Evolutionary conservation across 1,140 invertebrate genomes (phyloP), one percentile per base, ranked within the genome.

Genomic region (Ceratosolen solmsi): DNA sequence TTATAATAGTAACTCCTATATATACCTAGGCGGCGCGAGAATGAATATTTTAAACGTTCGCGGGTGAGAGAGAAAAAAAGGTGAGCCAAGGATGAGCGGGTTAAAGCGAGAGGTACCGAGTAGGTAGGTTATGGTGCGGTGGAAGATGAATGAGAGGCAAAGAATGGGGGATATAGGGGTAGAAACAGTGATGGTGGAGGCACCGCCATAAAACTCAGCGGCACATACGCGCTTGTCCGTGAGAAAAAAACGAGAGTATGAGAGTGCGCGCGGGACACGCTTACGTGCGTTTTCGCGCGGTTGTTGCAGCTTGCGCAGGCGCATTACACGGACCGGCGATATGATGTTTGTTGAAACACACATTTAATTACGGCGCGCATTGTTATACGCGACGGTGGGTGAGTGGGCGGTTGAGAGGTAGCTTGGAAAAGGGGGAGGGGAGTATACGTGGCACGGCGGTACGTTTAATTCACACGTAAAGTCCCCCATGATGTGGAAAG

Each of bases 381-480:
- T 86, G 86, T 84, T 84, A 83, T 82, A 84, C 84, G 68, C 79
- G 73, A 46, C 58, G 74, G 78, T 73, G 22, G 20, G 9, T 11
- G 27, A 11, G 54, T 3, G 7, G 56, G 72, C 54, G 54, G 58
- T 5, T 5, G 58, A n/a, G 58, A 9, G 58, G 58, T 15, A 1
- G 58, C 3, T 4, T 3, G n/a, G n/a, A 9, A 20, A 15, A 30
- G 58, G 58, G 25, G 3, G 58, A 63, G 20, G 25, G 84, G 84
- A 86, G 79, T 78, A 85, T 85, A 84, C 72, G 80, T 70, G 84
- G 27, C 41, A 79, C 49, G 74, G 74, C 72, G 70, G 79, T 85
- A 86, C 84, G 89, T 88, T 90, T 90, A 90, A 91, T 91, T 91
- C 89, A 87, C 88, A 89, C 88, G 86, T 89, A 87, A 87, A 89